A percentile compares a stretch with the other conserved stretches of the same genome.
Conservation (phyloP, 2,113 vertebrate genomes). For the Toxotes chatareus region DNA sequence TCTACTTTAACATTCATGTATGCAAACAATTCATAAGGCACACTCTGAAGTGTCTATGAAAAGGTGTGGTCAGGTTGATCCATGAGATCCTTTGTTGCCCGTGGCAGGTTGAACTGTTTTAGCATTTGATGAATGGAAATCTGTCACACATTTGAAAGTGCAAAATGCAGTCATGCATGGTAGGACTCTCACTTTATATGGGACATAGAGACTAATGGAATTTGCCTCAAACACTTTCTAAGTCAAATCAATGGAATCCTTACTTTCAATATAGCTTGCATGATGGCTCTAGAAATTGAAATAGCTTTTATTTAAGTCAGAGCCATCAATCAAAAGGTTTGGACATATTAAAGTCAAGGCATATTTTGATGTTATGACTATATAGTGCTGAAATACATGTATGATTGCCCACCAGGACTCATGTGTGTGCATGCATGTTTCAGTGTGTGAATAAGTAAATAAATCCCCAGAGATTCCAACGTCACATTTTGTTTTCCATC, state of each 20-base stretch:
- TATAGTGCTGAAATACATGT: constrained; percentile 2
- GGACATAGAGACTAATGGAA: constrained; percentile 45
- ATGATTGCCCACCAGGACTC: background rate
- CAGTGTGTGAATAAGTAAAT: background rate
- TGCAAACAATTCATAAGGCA: constrained; percentile 44
- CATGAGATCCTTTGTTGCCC: constrained; percentile 51
- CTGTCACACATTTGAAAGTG: constrained; percentile 53
- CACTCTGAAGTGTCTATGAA: background rate
- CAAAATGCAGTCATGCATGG: constrained; percentile 50
- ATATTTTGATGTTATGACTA: constrained; percentile 38
- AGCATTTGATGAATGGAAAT: constrained; percentile 68
- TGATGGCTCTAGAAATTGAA: constrained; percentile 44
- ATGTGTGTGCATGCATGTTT: background rate
- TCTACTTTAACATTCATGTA: constrained; percentile 35
- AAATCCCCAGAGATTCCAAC: constrained; percentile 1
- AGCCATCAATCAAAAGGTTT: constrained; percentile 55
- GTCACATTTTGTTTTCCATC: background rate
- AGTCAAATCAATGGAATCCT: constrained; percentile 41
- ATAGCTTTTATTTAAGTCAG: constrained; percentile 17
- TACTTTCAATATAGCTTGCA: constrained; percentile 30
- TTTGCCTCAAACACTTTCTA: constrained; percentile 40
- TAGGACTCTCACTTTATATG: constrained; percentile 19
- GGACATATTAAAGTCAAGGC: constrained; percentile 19
- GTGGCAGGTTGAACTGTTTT: constrained; percentile 70
- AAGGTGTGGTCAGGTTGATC: constrained; percentile 54